Evolutionary conservation across 2,797 vertebrate species (phyloP).

Genomic region (Brotula barbata): DNA sequence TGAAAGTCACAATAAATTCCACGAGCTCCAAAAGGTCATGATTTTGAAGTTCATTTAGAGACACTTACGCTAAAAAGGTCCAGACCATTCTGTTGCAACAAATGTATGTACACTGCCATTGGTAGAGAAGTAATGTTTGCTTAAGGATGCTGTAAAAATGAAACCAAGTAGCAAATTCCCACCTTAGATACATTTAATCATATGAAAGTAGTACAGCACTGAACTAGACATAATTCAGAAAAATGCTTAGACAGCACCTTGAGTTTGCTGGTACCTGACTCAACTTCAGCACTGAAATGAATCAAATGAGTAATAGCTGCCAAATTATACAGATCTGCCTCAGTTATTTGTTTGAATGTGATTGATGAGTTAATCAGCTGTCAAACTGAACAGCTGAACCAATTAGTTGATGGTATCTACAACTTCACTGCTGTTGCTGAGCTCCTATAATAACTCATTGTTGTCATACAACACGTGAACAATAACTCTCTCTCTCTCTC

Average conservation of each 20-base stretch:
- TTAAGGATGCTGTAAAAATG: no score
- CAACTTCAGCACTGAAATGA: no score
- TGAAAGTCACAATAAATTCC: conserved; percentile 7
- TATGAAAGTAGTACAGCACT: no score
- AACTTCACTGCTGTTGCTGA: not conserved
- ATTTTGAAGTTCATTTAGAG: not conserved
- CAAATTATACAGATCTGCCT: not conserved
- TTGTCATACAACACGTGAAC: not conserved
- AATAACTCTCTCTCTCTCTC: not conserved
- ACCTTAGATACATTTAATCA: no score
- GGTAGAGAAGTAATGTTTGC: no score
- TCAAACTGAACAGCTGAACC: not conserved
- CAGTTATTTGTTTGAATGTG: not conserved
- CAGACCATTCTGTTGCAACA: not conserved
- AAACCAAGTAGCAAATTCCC: no score
- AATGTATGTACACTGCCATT: no score
- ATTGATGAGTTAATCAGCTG: not conserved
- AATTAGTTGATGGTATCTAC: conserved; percentile 6
- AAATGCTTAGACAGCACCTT: no score
- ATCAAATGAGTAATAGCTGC: no score
- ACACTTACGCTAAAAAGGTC: not conserved
- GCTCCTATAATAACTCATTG: not conserved
- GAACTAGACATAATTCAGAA: no score
- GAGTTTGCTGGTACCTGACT: no score
- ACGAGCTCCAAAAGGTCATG: not conserved